Percentiles rank a stretch among this genome's conserved stretches.
Conservation (phyloP, 2,888 invertebrate species). For the Allophyes oxyacanthae region DNA sequence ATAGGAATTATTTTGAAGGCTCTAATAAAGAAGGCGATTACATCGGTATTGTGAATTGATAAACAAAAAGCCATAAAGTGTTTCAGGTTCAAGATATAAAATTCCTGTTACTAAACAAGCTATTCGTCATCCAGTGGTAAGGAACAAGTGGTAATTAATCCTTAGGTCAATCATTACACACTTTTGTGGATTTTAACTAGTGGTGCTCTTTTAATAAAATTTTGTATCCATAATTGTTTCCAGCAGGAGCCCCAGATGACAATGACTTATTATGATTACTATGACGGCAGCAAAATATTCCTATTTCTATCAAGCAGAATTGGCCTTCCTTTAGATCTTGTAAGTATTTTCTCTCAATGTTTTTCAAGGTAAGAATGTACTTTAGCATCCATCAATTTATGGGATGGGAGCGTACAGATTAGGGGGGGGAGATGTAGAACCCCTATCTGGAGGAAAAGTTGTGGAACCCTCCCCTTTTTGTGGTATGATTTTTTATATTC, state of each 20-base stretch:
- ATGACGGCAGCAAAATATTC: slow-evolving; percentile 93
- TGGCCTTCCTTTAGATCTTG: slow-evolving; percentile 94
- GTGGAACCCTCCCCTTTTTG: too few relatives aligned
- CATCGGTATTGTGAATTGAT: slow-evolving; percentile 34
- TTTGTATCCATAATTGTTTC: slow-evolving; percentile 30
- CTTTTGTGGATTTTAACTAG: background rate
- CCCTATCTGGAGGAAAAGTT: too few relatives aligned
- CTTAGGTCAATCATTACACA: background rate
- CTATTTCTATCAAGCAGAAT: slow-evolving; percentile 91
- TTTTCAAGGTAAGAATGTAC: too few relatives aligned
- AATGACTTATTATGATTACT: slow-evolving; percentile 83
- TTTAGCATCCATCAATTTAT: too few relatives aligned
- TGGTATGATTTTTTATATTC: too few relatives aligned
- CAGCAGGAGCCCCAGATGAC: slow-evolving; percentile 62
- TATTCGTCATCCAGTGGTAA: slow-evolving; percentile 26
- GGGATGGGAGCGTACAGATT: too few relatives aligned
- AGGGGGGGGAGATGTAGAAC: too few relatives aligned
- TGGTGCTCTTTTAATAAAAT: background rate
- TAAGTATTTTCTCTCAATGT: slow-evolving; percentile 78
- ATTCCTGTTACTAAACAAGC: slow-evolving; percentile 20
- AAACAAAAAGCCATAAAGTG: slow-evolving; percentile 44
- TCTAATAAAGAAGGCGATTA: slow-evolving; percentile 14
- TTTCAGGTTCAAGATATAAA: slow-evolving; percentile 49
- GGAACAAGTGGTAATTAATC: too few relatives aligned
- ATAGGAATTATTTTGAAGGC: slow-evolving; percentile 9